Conservation (phyloP, 2,113 vertebrate genomes). For the Periophthalmus modestus region DNA sequence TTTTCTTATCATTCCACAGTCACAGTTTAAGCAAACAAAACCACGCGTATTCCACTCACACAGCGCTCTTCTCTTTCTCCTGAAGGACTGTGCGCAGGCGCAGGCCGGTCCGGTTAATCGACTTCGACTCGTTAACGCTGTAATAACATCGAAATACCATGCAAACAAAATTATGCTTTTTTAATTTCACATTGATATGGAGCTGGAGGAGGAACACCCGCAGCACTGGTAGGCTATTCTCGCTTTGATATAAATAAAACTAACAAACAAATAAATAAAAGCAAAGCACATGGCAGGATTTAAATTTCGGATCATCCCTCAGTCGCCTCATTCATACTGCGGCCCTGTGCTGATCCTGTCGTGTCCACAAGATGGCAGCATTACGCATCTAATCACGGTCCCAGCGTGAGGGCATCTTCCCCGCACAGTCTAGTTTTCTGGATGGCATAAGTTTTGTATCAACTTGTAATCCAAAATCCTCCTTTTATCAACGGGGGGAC, state of each 20-base stretch:
- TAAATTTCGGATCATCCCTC: neutral
- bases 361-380: neutral
- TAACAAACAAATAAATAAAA: neutral
- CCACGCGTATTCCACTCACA: neutral
- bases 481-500: neutral
- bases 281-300: neutral
- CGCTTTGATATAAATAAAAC: too few relatives aligned
- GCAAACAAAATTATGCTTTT: too few relatives aligned
- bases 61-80: neutral
- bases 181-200: too few relatives aligned
- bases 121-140: too few relatives aligned
- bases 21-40: too few relatives aligned
- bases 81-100: too few relatives aligned
- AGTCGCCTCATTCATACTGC: neutral
- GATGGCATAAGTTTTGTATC: neutral
- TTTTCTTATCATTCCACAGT: too few relatives aligned
- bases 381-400: neutral
- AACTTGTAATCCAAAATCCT: neutral
- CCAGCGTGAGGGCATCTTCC: neutral
- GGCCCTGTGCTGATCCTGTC: neutral
- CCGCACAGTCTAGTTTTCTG: neutral
- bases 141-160: too few relatives aligned
- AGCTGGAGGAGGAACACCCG: neutral
- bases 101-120: too few relatives aligned
- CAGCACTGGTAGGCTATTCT: neutral